Evolutionary conservation across 2,113 vertebrate genomes (phyloP).

Genomic region (Girardinichthys multiradiatus): DNA sequence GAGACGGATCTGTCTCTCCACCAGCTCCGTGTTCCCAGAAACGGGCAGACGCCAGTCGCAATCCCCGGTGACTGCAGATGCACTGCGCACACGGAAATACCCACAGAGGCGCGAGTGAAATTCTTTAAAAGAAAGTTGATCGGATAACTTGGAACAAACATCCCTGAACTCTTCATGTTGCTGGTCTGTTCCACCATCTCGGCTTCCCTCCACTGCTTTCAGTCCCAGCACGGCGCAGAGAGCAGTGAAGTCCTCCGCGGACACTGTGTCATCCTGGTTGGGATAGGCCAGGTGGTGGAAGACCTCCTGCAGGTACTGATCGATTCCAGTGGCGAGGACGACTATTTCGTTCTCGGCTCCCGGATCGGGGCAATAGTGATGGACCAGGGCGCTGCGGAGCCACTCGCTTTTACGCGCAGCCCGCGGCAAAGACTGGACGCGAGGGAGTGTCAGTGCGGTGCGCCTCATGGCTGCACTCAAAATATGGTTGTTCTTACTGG

Average conservation of each 20-base stretch:
- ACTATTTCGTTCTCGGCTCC: conserved; percentile 79
- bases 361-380: conserved; percentile 72
- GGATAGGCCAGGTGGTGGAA: conserved; percentile 80
- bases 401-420: conserved; percentile 79
- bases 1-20: conserved; percentile 78
- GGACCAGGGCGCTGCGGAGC: conserved; percentile 77
- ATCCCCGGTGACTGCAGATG: conserved; percentile 20
- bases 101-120: conserved; percentile 82
- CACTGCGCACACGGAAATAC: conserved; percentile 69
- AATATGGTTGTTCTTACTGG: neutral
- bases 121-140: conserved; percentile 74
- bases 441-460: conserved; percentile 2
- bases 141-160: conserved; percentile 59
- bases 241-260: conserved; percentile 74
- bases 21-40: conserved; percentile 77
- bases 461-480: conserved; percentile 40
- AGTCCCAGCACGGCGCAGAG: conserved; percentile 77
- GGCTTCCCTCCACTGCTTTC: neutral
- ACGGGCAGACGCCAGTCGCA: conserved; percentile 65
- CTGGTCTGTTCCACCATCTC: neutral
- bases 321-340: conserved; percentile 80
- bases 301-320: conserved; percentile 84
- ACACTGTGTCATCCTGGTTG: conserved; percentile 67
- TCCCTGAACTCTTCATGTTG: conserved; percentile 45
- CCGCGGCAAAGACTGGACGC: conserved; percentile 34